Evolutionary conservation across 1,140 invertebrate species (phyloP).

Genomic region (Drosophila gunungcola): DNA sequence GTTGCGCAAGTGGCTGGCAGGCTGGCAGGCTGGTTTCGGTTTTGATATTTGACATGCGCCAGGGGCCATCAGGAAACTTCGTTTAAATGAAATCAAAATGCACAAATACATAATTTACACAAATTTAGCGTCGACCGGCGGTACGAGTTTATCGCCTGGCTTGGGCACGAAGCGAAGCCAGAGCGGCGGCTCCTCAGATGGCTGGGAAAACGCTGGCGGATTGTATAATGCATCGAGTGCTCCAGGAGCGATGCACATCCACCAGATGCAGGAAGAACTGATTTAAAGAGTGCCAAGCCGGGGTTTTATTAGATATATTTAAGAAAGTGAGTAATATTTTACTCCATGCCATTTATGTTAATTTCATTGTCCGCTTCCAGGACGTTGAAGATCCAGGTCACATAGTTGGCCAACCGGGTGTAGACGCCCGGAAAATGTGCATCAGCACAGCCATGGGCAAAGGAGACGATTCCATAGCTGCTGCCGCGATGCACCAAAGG

Average conservation of each 20-base stretch:
- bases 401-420: constrained; percentile 46
- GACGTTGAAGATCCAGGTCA: constrained; percentile 38
- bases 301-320: neutral
- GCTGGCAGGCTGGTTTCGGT: constrained; percentile 55
- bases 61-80: constrained; percentile 81
- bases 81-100: constrained; percentile 84
- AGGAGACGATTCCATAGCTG: constrained; percentile 87
- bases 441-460: constrained; percentile 87
- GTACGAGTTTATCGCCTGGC: constrained; percentile 46
- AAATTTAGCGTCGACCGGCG: constrained; percentile 64
- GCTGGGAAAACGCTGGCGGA: constrained; percentile 37
- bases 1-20: constrained; percentile 68
- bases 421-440: constrained; percentile 87
- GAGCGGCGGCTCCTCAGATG: constrained; percentile 27
- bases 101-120: constrained; percentile 83
- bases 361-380: neutral
- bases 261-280: constrained; percentile 10
- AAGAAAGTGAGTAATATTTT: no score
- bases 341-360: no score
- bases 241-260: constrained; percentile 21
- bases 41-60: constrained; percentile 83
- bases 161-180: constrained; percentile 32
- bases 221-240: constrained; percentile 40
- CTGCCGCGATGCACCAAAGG: constrained; percentile 71
- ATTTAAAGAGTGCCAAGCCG: neutral